Percentiles rank a stretch among this genome's conserved stretches.
These are phyloP conservation scores for Andrena marginata DNA, from an alignment of 2,888 invertebrate species.

Conservation along the genomic window DNA sequence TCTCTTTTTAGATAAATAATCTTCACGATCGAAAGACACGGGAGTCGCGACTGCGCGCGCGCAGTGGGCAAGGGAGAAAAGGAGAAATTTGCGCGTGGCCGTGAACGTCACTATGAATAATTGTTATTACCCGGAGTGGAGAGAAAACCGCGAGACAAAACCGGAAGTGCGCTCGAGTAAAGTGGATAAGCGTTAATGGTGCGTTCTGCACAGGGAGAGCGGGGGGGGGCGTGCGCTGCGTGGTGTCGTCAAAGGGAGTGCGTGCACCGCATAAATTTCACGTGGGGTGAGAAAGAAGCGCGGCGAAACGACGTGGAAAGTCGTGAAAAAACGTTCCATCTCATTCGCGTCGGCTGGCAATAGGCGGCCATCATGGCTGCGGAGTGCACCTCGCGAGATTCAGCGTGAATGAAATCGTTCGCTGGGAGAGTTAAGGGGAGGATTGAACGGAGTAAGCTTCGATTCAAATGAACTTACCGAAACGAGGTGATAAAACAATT, in stretches of 20 bases:
- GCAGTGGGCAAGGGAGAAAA: background rate
- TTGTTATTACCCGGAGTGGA: conserved; percentile 45
- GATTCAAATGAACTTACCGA: too few species aligned
- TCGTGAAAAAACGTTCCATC: conserved; percentile 41
- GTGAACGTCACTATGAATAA: conserved; percentile 62
- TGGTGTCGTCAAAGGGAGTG: conserved; percentile 55
- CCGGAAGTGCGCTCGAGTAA: conserved; percentile 67
- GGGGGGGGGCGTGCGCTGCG: conserved; percentile 39
- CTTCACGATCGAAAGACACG: background rate
- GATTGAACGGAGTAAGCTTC: background rate
- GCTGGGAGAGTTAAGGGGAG: background rate
- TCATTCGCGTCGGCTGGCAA: conserved; percentile 10
- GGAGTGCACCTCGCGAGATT: conserved; percentile 1
- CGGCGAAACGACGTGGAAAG: conserved; percentile 31
- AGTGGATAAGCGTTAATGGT: conserved; percentile 57
- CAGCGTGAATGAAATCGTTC: background rate
- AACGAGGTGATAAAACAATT: too few species aligned
- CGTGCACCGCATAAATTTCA: conserved; percentile 39
- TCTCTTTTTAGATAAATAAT: background rate
- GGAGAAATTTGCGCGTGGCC: conserved; percentile 33
- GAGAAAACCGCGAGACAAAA: conserved; percentile 57
- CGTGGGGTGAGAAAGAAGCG: conserved; percentile 31
- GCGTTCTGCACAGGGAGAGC: conserved; percentile 43
- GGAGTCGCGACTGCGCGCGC: conserved; percentile 14
- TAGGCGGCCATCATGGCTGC: conserved; percentile 7